These are phyloP conservation scores for Teleogryllus occipitalis DNA, from an alignment of 1,140 invertebrate species.

Conservation along the genomic window DNA sequence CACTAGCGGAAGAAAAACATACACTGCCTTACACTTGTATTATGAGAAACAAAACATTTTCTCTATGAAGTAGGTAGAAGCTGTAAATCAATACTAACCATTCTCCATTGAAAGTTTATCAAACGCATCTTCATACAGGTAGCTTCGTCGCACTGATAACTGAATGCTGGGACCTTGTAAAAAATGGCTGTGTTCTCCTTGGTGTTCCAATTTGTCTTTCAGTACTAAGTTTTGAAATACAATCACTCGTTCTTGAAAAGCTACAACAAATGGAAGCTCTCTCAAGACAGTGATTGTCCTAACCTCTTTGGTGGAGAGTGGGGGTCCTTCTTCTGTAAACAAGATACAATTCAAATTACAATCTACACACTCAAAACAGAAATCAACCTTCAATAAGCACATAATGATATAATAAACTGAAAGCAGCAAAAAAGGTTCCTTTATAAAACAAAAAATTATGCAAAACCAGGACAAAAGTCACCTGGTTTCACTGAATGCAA, in stretches of 20 bases:
- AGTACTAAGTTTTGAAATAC: constrained; percentile 70
- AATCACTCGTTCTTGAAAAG: constrained; percentile 80
- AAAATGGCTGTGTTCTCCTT: constrained; percentile 62
- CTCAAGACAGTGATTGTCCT: constrained; percentile 78
- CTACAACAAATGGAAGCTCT: constrained; percentile 88
- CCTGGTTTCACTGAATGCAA: too few species aligned
- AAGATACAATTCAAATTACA: background rate
- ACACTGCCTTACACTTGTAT: too few species aligned
- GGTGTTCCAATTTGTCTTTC: constrained; percentile 62
- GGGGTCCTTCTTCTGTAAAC: constrained; percentile 59
- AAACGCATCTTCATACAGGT: constrained; percentile 96
- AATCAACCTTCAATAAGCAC: too few species aligned
- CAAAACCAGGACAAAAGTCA: too few species aligned
- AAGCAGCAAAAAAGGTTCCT: too few species aligned
- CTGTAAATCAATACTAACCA: constrained; percentile 42
- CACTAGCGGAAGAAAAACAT: too few species aligned
- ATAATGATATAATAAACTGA: too few species aligned
- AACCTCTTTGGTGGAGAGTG: constrained; percentile 79
- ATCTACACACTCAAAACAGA: too few species aligned
- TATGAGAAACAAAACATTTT: background rate
- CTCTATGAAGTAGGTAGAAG: too few species aligned
- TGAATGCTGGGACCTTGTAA: constrained; percentile 66
- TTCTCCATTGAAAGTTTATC: constrained; percentile 86
- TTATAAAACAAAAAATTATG: too few species aligned
- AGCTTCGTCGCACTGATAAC: constrained; percentile 76